Conservation (phyloP, 2,797 vertebrate species). For the Micromesistius poutassou region DNA sequence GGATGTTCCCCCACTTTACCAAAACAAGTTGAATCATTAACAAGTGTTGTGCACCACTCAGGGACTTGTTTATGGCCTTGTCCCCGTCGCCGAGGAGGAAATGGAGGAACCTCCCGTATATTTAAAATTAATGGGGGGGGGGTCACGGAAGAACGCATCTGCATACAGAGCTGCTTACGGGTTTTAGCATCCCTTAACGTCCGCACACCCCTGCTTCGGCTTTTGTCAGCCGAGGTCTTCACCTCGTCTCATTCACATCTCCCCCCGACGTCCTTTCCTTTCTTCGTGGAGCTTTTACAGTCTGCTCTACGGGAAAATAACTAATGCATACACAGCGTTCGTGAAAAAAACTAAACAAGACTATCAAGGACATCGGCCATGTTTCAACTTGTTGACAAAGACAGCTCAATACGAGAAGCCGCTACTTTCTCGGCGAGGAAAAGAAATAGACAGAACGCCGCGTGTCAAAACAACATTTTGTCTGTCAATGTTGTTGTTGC, state of each 20-base stretch:
- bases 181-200: constrained; percentile 70
- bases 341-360: too few species aligned
- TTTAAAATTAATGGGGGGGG: constrained; percentile 22
- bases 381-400: constrained; percentile 1
- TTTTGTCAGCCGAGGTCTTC: constrained; percentile 1
- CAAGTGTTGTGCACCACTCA: too few species aligned
- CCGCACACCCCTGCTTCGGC: neutral
- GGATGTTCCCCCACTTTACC: too few species aligned
- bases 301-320: neutral
- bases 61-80: too few species aligned
- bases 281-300: neutral
- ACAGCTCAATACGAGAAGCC: constrained; percentile 7
- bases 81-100: too few species aligned
- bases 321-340: neutral
- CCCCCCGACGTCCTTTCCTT: neutral
- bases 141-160: constrained; percentile 54
- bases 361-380: neutral
- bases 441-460: constrained; percentile 15
- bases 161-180: constrained; percentile 62
- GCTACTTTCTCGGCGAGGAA: constrained; percentile 14
- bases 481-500: too few species aligned
- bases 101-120: too few species aligned
- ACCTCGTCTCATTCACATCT: constrained; percentile 14
- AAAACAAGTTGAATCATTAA: too few species aligned
- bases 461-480: neutral